These are phyloP conservation scores for Melipona beecheii DNA, from an alignment of 2,888 invertebrate genomes.

Conservation along the genomic window DNA sequence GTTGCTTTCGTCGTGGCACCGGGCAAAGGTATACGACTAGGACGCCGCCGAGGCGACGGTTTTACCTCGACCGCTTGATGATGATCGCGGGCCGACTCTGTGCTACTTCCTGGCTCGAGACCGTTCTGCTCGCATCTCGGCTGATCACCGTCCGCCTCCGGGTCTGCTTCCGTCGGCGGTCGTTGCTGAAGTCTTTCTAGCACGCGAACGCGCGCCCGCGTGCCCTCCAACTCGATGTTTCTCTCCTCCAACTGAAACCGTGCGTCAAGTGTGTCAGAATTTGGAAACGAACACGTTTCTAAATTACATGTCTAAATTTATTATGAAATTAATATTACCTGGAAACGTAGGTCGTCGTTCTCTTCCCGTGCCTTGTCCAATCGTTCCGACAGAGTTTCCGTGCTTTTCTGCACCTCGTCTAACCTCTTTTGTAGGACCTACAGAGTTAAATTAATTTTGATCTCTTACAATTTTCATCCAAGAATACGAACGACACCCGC, in stretches of 20 bases:
- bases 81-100: slow-evolving; percentile 88
- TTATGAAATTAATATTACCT: slow-evolving; percentile 84
- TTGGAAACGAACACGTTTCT: no score
- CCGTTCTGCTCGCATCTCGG: slow-evolving; percentile 80
- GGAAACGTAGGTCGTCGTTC: slow-evolving; percentile 92
- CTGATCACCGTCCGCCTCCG: slow-evolving; percentile 82
- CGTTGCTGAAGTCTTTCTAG: slow-evolving; percentile 86
- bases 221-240: slow-evolving; percentile 93
- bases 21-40: slow-evolving; percentile 90
- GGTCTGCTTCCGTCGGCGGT: slow-evolving; percentile 84
- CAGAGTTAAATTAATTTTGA: slow-evolving; percentile 59
- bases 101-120: slow-evolving; percentile 87
- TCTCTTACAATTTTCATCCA: background rate
- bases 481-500: no score
- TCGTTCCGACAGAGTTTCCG: slow-evolving; percentile 88
- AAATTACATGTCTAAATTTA: no score
- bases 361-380: slow-evolving; percentile 91
- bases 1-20: slow-evolving; percentile 84
- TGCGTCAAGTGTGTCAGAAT: background rate
- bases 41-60: slow-evolving; percentile 85
- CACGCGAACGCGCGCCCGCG: slow-evolving; percentile 90
- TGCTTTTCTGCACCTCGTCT: slow-evolving; percentile 89
- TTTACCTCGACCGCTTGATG: slow-evolving; percentile 82
- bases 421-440: slow-evolving; percentile 91
- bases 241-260: slow-evolving; percentile 90